phyloP scores from a whole-genome alignment of 2,888 invertebrate species.

The Leptogaster cylindrica region DNA sequence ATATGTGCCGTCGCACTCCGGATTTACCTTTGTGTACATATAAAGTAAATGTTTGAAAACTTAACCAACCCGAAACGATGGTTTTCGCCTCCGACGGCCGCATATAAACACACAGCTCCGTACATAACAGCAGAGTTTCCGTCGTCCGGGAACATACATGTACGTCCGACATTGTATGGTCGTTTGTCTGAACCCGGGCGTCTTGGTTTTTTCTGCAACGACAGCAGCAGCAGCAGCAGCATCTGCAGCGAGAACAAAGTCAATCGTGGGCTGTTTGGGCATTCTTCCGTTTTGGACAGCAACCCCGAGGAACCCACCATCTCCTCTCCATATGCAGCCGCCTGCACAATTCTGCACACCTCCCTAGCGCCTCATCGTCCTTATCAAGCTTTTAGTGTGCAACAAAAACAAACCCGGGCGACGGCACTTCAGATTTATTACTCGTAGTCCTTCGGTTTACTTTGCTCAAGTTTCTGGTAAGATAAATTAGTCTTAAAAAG shows the following conservation, averaged over 20 bases:
- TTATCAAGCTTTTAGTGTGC: no score
- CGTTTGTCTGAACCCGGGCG: neutral
- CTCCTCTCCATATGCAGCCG: no score
- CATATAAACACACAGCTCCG: neutral
- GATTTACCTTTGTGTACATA: neutral
- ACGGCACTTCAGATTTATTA: no score
- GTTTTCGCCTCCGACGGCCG: conserved; percentile 5
- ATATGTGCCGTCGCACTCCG: no score
- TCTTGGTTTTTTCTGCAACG: neutral
- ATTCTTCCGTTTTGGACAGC: neutral
- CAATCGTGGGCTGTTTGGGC: neutral
- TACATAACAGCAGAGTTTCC: neutral
- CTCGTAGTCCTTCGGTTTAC: no score
- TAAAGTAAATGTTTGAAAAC: conserved; percentile 19
- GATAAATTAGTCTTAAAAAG: no score
- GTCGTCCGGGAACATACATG: neutral
- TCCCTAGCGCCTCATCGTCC: no score
- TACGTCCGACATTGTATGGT: neutral
- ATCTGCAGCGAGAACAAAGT: neutral
- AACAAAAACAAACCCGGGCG: no score
- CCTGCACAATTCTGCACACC: no score
- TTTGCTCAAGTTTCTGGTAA: no score
- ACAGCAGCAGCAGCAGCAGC: no score
- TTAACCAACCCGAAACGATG: conserved; percentile 36
- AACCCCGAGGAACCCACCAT: neutral